Conservation (phyloP, 2,797 vertebrate genomes). For the Momotus momota region DNA sequence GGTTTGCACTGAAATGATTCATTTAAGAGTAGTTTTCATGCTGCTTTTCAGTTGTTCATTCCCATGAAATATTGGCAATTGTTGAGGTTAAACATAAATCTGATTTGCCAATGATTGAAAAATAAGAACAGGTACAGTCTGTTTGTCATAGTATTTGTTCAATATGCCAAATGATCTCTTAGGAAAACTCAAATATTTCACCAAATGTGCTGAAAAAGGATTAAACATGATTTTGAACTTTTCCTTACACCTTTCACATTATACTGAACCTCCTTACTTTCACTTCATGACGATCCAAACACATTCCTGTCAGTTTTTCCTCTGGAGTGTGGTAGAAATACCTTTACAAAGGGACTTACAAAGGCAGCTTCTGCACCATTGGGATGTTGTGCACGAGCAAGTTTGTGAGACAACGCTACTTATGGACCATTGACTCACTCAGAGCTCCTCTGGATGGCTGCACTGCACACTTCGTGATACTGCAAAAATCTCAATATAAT, state of each 20-base stretch:
- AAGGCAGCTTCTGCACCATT: neutral
- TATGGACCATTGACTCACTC: too few species aligned
- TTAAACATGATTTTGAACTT: neutral
- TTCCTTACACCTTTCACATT: neutral
- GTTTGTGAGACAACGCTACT: too few species aligned
- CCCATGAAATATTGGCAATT: rapidly evolving
- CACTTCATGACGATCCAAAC: neutral
- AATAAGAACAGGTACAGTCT: neutral
- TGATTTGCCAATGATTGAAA: neutral
- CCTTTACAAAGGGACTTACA: neutral
- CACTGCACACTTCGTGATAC: too few species aligned
- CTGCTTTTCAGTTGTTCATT: neutral
- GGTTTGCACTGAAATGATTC: neutral
- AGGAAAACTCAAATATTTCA: neutral
- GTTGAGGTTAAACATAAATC: rapidly evolving
- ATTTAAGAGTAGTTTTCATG: neutral
- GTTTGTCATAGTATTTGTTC: neutral
- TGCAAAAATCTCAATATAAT: too few species aligned
- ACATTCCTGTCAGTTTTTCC: neutral
- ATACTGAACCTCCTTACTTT: neutral
- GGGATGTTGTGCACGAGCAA: neutral
- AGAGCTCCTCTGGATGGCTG: too few species aligned
- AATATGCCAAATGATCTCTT: neutral
- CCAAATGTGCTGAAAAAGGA: neutral
- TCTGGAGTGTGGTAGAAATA: neutral